phyloP scores from a whole-genome alignment of 2,113 vertebrate species.

The Atrichornis clamosus region DNA sequence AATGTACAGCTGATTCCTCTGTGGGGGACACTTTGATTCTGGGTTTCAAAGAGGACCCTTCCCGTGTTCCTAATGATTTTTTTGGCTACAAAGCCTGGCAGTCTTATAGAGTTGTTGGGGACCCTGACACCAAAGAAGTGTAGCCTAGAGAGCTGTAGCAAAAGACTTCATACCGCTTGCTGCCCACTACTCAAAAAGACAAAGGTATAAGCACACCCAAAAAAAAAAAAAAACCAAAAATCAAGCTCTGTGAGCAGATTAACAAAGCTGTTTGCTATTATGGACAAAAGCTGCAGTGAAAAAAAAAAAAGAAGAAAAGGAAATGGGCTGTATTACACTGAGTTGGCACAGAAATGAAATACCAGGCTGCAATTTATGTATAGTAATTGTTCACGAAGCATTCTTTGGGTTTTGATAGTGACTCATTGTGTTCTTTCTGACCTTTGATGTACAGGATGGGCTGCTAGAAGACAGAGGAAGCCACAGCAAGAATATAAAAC shows the following conservation, averaged over 20 bases:
- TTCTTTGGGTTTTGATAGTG: constrained; percentile 63
- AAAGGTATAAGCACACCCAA: constrained; percentile 29
- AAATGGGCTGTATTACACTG: constrained; percentile 58
- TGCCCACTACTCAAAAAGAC: background rate
- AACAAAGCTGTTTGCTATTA: constrained; percentile 70
- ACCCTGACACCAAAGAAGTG: background rate
- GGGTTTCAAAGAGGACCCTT: background rate
- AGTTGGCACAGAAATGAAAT: constrained; percentile 61
- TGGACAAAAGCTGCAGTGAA: constrained; percentile 54
- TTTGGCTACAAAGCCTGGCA: background rate
- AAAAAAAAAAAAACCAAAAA: background rate
- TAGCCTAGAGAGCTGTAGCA: background rate
- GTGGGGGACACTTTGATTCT: background rate
- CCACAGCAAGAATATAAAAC: constrained; percentile 58
- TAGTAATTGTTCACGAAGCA: constrained; percentile 65
- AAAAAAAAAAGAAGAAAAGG: background rate
- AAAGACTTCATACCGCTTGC: background rate
- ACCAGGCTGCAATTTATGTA: constrained; percentile 61
- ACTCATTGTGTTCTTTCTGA: constrained; percentile 70
- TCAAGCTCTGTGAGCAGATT: constrained; percentile 47
- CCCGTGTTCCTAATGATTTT: background rate
- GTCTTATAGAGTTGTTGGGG: background rate
- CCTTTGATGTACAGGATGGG: constrained; percentile 68
- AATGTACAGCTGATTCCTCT: background rate
- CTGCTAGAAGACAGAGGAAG: constrained; percentile 65